Evolutionary conservation across 2,888 invertebrate species (phyloP), one percentile per base, ranked within the genome.

Genomic region (Chouioia cunea): DNA sequence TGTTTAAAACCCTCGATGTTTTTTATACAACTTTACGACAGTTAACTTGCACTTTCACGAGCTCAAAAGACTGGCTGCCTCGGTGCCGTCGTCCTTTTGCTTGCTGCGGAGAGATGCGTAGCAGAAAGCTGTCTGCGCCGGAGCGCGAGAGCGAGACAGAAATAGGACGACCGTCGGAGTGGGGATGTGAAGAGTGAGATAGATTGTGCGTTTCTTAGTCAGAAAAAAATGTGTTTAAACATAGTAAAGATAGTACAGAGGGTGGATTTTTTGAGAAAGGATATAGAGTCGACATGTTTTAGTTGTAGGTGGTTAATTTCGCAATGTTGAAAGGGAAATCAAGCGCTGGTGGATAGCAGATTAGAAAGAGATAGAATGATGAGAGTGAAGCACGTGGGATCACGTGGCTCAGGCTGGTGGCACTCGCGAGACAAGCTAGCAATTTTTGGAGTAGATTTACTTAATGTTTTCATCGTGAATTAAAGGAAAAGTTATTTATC

Each of bases 321-420:
- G 10, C 6, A 12, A 12, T 36, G 36, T 10, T 10, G 36, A 36
- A 36, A 36, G 36, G 1, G 36, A 36, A 36, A 36, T 36, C 10
- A 36, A 36, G 36, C n/a, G 36, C 36, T 36, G 1, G 57, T 4
- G 16, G 57, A 65, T 27, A 14, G 10, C 0, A 0, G 44, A 3
- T 62, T 44, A 46, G 65, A 71, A 12, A 65, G 57, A 56, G 74
- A 74, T 23, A 77, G 47, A 75, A 69, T 69, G 75, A 78, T 73
- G 69, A 71, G 60, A 47, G 58, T 60, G 50, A 75, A 76, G 82
- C 82, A 82, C 82, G 81, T 82, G 82, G 77, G 76, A 78, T 82
- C 82, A 82, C 81, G 82, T 82, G 82, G 78, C 75, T 67, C n/a
- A 14, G 20, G 15, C 6, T 65, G 46, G 18, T 43, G 36, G 36